Percentiles rank a stretch among this genome's conserved stretches.
Evolutionary conservation across 2,797 vertebrate species (phyloP).

Genomic region (Galagoides demidoff): DNA sequence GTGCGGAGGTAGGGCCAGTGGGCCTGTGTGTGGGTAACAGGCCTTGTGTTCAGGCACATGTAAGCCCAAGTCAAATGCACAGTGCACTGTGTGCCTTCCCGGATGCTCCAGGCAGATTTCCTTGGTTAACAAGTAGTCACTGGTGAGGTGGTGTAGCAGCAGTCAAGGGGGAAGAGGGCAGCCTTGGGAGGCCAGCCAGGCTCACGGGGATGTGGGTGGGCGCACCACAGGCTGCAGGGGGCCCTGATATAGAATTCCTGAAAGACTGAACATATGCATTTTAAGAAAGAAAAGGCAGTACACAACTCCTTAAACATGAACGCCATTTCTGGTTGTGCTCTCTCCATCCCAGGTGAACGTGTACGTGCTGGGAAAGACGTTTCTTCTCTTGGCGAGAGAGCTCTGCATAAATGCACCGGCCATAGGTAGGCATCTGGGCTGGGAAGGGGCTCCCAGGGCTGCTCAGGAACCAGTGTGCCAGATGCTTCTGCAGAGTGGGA

Average conservation of each 20-base stretch:
- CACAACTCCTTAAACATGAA: neutral
- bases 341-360: slow-evolving; percentile 94
- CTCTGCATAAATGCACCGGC: slow-evolving; percentile 99
- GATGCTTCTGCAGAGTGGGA: neutral
- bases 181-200: neutral
- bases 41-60: neutral
- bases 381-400: slow-evolving; percentile 94
- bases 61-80: neutral
- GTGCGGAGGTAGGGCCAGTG: neutral
- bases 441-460: neutral
- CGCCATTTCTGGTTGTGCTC: slow-evolving; percentile 1
- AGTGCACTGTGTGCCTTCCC: neutral
- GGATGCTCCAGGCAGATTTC: neutral
- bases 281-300: neutral
- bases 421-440: slow-evolving; percentile 91
- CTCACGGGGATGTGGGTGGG: neutral
- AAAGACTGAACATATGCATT: neutral
- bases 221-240: neutral
- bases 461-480: neutral
- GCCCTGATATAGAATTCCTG: neutral
- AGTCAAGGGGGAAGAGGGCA: neutral
- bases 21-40: neutral
- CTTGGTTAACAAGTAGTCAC: neutral
- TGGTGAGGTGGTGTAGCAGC: neutral
- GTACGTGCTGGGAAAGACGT: slow-evolving; percentile 96